Base-by-base conservation (phyloP, 92 coral and sea anemone species). In the Epizoanthus illoricatus region DNA sequence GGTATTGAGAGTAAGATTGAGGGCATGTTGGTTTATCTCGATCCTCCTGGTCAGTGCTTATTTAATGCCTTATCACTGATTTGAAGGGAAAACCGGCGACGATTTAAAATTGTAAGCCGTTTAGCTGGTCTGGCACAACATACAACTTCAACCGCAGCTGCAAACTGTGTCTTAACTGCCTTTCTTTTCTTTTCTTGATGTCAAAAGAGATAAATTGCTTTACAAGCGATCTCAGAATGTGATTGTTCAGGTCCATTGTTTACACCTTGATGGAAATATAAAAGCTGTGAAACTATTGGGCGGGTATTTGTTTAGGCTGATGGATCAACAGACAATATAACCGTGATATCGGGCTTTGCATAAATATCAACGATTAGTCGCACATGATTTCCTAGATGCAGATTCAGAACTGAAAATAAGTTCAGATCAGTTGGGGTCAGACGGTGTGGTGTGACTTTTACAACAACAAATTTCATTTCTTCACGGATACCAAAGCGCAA, bases 301-400 rank as follows among this genome's bases (percentile, higher is more conserved):
- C 68, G 62, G 80, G 62, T 24, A 57, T 74, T 75, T 75, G 80
- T 75, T 75, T 75, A 75, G 80, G 40, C 80, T 59, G 80, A 8
- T 33, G 61, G 15, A 56, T 59, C 60, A 75, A 75, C 56, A 75
- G 80, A 75, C 80, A 75, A 75, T 75, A 75, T 75, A 47, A 39
- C 24, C 66, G 19, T 18, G 68, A 68, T 68, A 68, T 39, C 73
- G 21, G 73, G 65, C 80, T 75, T 75, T 75, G 80, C 80, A 75
- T 75, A 55, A 75, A 57, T 58, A 23, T 4, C 65, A 56, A 52
- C 69, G 36, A 75, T 59, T 75, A 75, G 80, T 56, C 33, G 47
- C 80, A 61, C 80, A 36, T 75, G 56, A 24, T 60, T 75, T 75
- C 65, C 65, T 16, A 28, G 42, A 55, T 24, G 67, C 42, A 20